Conservation (phyloP, 2,888 invertebrate species). For the Spisula solida region DNA sequence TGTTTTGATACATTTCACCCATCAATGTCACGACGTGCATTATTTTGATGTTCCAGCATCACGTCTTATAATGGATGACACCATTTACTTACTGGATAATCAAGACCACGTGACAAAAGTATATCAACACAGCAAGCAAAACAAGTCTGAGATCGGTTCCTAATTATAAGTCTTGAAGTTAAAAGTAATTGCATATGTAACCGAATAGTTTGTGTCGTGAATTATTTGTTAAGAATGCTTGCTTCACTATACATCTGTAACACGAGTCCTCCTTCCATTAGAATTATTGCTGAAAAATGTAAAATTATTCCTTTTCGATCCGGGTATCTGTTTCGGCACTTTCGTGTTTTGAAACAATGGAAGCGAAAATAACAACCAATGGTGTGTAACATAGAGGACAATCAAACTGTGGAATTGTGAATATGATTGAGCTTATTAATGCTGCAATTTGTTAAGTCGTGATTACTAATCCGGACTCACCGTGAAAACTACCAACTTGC, state of each 20-base stretch:
- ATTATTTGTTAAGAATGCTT: background rate
- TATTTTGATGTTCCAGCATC: background rate
- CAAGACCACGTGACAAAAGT: background rate
- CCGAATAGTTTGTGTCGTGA: background rate
- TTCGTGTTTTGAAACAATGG: too few relatives aligned
- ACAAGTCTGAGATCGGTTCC: background rate
- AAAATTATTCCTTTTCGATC: too few relatives aligned
- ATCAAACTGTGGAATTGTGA: too few relatives aligned
- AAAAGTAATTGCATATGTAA: constrained; percentile 15
- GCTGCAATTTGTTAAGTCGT: background rate
- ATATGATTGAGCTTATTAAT: background rate
- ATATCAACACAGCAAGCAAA: background rate
- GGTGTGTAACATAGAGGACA: too few relatives aligned
- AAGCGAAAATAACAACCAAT: too few relatives aligned
- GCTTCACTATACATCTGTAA: background rate
- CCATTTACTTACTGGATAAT: background rate
- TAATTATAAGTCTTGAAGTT: background rate
- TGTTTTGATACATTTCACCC: too few relatives aligned
- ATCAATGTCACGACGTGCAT: too few relatives aligned
- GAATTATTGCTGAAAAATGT: too few relatives aligned
- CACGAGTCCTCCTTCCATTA: background rate
- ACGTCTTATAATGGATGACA: background rate
- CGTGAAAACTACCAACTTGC: background rate
- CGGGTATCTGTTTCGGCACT: too few relatives aligned
- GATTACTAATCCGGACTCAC: background rate